Evolutionary conservation across 2,797 vertebrate genomes (phyloP).

Genomic region (Melanotaenia parkinsoni): DNA sequence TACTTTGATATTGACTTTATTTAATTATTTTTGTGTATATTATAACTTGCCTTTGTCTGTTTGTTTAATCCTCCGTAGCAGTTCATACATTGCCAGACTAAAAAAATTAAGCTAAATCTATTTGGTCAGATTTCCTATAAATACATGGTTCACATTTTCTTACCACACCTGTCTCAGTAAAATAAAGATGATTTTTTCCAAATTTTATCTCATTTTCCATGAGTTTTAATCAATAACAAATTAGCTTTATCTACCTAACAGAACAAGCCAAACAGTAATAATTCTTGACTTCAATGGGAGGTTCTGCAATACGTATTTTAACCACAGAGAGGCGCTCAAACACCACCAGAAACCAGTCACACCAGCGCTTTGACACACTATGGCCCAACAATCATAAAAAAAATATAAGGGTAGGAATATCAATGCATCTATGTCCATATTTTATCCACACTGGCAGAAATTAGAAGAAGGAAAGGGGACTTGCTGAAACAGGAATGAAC

Average conservation of each 20-base stretch:
- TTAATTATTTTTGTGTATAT: not conserved
- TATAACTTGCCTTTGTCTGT: not conserved
- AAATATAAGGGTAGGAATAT: slow-evolving; percentile 21
- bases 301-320: slow-evolving; percentile 47
- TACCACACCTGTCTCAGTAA: no score
- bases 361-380: not conserved
- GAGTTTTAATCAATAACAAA: not conserved
- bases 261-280: not conserved
- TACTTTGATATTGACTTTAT: not conserved
- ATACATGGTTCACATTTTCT: no score
- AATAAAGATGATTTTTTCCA: no score
- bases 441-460: slow-evolving; percentile 27
- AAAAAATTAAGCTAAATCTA: not conserved
- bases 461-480: slow-evolving; percentile 29
- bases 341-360: slow-evolving; percentile 25
- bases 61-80: not conserved
- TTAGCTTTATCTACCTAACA: accelerated
- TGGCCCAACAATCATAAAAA: slow-evolving; percentile 28
- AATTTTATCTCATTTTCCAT: not conserved
- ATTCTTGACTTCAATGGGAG: not conserved
- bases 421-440: slow-evolving; percentile 31
- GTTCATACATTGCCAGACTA: not conserved
- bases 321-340: slow-evolving; percentile 72
- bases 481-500: slow-evolving; percentile 14
- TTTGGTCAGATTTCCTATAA: not conserved